Evolutionary conservation across 2,113 vertebrate genomes (phyloP).

Genomic region (Australoheros scitulus): DNA sequence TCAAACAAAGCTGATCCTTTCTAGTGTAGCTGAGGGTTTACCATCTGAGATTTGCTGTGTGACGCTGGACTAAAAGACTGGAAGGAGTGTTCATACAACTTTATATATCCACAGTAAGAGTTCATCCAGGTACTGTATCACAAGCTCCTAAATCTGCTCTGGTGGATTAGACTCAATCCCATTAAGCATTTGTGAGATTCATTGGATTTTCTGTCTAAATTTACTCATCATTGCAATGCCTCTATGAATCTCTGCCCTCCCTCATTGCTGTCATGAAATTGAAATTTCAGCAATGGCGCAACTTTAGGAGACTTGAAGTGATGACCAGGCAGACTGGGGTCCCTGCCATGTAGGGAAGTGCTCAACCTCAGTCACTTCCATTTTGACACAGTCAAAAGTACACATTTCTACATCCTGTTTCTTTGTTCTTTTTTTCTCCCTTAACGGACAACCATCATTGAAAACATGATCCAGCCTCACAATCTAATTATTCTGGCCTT

Average conservation of each 20-base stretch:
- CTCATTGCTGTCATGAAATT: background rate
- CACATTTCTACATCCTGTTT: background rate
- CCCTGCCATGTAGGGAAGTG: background rate
- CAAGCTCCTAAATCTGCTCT: background rate
- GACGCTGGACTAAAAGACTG: no score
- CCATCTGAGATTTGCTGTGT: no score
- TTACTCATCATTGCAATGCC: background rate
- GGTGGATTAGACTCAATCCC: background rate
- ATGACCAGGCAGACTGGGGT: background rate
- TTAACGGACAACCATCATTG: background rate
- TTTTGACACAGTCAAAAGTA: slow-evolving; percentile 15
- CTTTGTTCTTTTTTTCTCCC: background rate
- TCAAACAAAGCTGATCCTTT: no score
- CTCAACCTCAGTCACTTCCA: background rate
- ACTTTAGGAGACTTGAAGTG: background rate
- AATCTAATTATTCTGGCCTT: slow-evolving; percentile 15
- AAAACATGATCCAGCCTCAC: background rate
- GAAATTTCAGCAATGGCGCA: background rate
- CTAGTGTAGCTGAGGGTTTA: no score
- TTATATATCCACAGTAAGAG: no score
- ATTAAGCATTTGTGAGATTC: background rate
- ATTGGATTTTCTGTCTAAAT: background rate
- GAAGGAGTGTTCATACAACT: no score
- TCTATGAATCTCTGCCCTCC: background rate
- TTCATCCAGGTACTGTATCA: background rate